These are phyloP conservation scores for Drosophila antonietae DNA, from an alignment of 2,888 invertebrate genomes.

Conservation along the genomic window DNA sequence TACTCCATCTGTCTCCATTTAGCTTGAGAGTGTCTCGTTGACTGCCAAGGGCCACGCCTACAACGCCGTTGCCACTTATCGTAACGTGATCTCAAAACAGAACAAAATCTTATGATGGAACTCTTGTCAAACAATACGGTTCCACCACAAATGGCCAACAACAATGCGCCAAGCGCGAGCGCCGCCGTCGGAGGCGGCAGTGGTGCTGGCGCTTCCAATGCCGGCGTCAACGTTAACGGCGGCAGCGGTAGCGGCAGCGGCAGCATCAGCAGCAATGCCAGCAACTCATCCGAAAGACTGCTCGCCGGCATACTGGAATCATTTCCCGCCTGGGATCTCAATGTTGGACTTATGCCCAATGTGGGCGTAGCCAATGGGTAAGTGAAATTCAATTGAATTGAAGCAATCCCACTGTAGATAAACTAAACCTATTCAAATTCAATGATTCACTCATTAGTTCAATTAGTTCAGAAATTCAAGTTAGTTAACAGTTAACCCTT, in stretches of 20 bases:
- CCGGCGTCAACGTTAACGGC: constrained; percentile 41
- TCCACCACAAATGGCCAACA: constrained; percentile 77
- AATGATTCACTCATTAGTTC: neutral
- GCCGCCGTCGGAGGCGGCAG: constrained; percentile 16
- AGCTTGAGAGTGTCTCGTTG: constrained; percentile 66
- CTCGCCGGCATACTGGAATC: constrained; percentile 81
- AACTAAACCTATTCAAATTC: neutral
- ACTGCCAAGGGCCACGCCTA: constrained; percentile 57
- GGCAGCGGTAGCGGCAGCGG: constrained; percentile 38
- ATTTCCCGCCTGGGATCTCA: constrained; percentile 81
- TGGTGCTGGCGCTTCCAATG: constrained; percentile 5
- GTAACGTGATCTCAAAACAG: constrained; percentile 67
- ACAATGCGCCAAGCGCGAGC: constrained; percentile 62
- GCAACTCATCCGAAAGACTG: constrained; percentile 74
- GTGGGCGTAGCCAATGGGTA: constrained; percentile 66
- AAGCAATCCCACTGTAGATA: neutral
- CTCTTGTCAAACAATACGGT: constrained; percentile 80
- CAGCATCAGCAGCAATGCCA: constrained; percentile 69
- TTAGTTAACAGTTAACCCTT: no score
- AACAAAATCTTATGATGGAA: constrained; percentile 78
- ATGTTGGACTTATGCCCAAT: constrained; percentile 67
- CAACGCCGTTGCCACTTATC: constrained; percentile 42
- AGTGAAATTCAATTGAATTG: constrained; percentile 35
- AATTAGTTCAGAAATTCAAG: neutral
- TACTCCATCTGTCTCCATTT: neutral